These are phyloP conservation scores for Orycteropus afer DNA, from an alignment of 2,113 vertebrate genomes.

Conservation along the genomic window DNA sequence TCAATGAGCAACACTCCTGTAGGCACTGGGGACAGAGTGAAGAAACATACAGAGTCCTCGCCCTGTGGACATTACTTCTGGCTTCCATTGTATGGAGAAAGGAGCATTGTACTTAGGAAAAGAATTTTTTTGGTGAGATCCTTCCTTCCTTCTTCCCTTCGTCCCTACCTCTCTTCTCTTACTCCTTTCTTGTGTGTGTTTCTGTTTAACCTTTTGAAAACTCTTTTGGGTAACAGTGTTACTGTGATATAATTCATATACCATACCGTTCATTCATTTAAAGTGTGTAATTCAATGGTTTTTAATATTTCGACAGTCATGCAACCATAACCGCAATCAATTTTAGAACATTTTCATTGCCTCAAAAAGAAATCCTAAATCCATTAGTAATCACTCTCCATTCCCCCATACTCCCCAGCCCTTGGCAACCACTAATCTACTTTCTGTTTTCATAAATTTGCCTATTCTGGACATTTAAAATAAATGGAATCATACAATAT, in stretches of 20 bases:
- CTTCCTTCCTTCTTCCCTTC: background rate
- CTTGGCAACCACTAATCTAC: background rate
- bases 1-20: background rate
- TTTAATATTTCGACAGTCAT: background rate
- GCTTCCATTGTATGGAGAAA: background rate
- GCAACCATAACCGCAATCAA: background rate
- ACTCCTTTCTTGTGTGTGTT: background rate
- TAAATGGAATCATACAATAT: background rate
- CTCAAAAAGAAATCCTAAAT: background rate
- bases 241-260: background rate
- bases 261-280: background rate
- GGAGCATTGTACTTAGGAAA: background rate
- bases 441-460: background rate
- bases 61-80: background rate
- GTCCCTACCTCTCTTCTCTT: background rate
- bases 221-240: background rate
- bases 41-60: background rate
- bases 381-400: background rate
- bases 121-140: background rate
- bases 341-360: conserved; percentile 14
- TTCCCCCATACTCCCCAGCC: accelerated
- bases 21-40: background rate
- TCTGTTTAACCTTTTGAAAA: conserved; percentile 34
- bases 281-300: background rate
- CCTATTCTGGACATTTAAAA: background rate